Base-by-base conservation (phyloP, 2,113 vertebrate species). In the Cervus canadensis region DNA sequence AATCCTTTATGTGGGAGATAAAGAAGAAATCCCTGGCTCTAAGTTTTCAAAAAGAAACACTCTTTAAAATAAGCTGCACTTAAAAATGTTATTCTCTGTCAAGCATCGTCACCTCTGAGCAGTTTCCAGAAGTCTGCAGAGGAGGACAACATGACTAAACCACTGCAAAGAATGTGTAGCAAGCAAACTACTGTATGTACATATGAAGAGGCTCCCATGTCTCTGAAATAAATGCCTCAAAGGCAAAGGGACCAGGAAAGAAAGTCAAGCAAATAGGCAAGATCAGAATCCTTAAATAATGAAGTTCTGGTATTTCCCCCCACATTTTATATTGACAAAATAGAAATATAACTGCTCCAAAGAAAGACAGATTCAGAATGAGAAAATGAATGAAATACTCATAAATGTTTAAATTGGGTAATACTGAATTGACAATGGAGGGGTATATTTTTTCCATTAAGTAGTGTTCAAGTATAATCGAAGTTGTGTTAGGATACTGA, bases 401-500 rank as follows among this genome's bases (percentile, higher is more conserved):
- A 67, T 12, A 13, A 90, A 85, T 92, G 56, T 84, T 89, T 97
- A 74, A 96, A 81, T 56, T 89, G 93, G 4, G 74, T 91, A 97
- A 95, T 60, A 62, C n/a, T 79, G 91, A 74, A 84, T 3, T 0
- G 7, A 97, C 81, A 97, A 86, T 64, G 82, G 82, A 83, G n/a
- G 62, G 54, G 14, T 88, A n/a, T 76, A 62, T 83, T 83, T 97
- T 94, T 96, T 40, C 14, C 45, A 78, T 2, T n/a, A 94, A 83
- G 57, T 50, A 95, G 76, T 54, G n/a, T 89, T 95, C 79, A 97
- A 96, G 87, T 64, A 92, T 59, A 83, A 52, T 91, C 33, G 78
- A 93, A 98, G 62, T n/a, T 82, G 95, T 98, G 62, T 96, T 97
- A 59, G 79, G 97, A 98, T 94, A 89, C 96, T 16, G 89, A 97